Evolutionary conservation across 2,888 invertebrate genomes (phyloP).

Genomic region (Andrena fulva): DNA sequence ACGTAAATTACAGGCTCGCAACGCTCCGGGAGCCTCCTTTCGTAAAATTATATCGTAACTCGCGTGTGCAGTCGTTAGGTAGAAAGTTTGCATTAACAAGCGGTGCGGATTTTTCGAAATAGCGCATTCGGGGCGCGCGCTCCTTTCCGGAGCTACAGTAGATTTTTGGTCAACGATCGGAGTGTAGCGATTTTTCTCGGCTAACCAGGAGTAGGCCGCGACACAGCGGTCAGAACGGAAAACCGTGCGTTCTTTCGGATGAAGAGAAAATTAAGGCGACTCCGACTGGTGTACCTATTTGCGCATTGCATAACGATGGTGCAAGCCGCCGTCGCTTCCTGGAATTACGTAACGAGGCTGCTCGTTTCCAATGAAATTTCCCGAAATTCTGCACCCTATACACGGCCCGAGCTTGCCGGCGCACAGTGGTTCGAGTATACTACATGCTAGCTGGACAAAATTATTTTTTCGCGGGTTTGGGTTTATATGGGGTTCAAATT

Average conservation of each 20-base stretch:
- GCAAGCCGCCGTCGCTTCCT: slow-evolving; percentile 31
- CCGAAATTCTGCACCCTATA: background rate
- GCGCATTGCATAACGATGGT: slow-evolving; percentile 43
- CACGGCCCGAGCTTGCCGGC: background rate
- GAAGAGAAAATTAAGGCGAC: slow-evolving; percentile 6
- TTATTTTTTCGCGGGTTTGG: no score
- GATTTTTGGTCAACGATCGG: background rate
- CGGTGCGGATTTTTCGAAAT: background rate
- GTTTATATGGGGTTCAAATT: no score
- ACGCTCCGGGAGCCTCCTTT: slow-evolving; percentile 14
- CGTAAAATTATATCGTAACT: background rate
- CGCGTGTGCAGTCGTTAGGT: background rate
- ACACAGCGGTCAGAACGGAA: background rate
- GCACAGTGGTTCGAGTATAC: no score
- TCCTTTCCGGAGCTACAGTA: no score
- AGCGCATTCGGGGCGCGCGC: background rate
- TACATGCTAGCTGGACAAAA: no score
- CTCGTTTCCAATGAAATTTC: slow-evolving; percentile 4
- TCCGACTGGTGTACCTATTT: background rate
- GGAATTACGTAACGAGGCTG: slow-evolving; percentile 7
- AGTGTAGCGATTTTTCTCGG: background rate
- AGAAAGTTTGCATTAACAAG: slow-evolving; percentile 2
- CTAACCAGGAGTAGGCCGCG: background rate
- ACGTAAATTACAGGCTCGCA: slow-evolving; percentile 34
- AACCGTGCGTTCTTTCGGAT: background rate